These are phyloP conservation scores for Cyclura pinguis DNA, from an alignment of 2,797 vertebrate species.

Conservation along the genomic window DNA sequence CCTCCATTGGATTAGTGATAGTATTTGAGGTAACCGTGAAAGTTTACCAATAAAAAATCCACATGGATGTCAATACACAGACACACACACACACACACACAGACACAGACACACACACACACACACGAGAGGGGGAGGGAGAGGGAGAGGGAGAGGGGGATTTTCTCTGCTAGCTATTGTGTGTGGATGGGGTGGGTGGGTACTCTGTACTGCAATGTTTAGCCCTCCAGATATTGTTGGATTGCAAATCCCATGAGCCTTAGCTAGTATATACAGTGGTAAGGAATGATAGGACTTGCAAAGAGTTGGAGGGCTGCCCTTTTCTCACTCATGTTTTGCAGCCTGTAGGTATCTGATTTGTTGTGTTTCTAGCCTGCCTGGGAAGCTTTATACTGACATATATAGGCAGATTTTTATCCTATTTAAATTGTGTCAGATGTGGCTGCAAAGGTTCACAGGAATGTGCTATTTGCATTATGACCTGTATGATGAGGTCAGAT, in stretches of 20 bases:
- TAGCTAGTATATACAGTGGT: too few species aligned
- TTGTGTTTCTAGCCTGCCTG: background rate
- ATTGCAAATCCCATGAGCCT: too few species aligned
- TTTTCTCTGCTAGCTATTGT: too few species aligned
- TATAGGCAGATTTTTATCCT: accelerated
- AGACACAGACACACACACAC: too few species aligned
- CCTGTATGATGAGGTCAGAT: background rate
- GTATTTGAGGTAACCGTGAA: background rate
- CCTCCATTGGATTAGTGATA: background rate
- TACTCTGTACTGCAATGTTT: too few species aligned
- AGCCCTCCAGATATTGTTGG: too few species aligned
- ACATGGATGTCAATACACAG: background rate
- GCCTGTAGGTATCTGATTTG: background rate
- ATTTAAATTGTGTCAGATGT: constrained; percentile 7
- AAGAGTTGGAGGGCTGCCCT: background rate
- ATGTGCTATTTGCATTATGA: background rate
- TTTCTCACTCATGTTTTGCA: background rate
- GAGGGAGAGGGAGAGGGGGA: too few species aligned
- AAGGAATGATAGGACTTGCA: too few species aligned
- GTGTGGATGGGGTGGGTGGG: too few species aligned
- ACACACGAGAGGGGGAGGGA: too few species aligned
- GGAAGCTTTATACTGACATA: background rate
- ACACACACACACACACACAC: too few species aligned
- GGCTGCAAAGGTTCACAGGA: background rate
- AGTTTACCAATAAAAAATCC: background rate